Evolutionary conservation across 2,888 invertebrate species (phyloP), one percentile per base, ranked within the genome.

Genomic region (Emmelina monodactyla): DNA sequence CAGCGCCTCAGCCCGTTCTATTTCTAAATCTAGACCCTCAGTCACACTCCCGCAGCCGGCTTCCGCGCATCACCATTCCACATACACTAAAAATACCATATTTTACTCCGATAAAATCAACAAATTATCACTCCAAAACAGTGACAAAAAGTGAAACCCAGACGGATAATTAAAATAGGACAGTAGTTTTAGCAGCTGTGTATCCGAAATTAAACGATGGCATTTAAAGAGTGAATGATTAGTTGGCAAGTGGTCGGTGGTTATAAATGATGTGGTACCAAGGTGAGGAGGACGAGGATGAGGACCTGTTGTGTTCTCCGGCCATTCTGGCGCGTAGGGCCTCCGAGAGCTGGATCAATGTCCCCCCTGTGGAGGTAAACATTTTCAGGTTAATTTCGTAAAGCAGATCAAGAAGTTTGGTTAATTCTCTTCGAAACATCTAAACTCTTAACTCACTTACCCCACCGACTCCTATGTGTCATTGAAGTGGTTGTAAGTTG

Each of bases 261-360:
- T 38, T 30, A 47, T 49, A 46, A n/a, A 75, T 60, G 51, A 91
- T 89, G 90, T 90, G 91, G 88, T 89, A 88, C 62, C 86, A 87
- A 58, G 88, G 88, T 43, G 85, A 86, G 34, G 89, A 89, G 48
- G 91, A 91, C 50, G 92, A 92, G 60, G 92, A 92, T 53, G 92
- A 91, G 63, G 91, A 91, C 51, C 83, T 92, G 51, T 83, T 91
- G 84, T 92, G 88, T 78, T 92, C 92, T 54, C 93, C 93, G 45
- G 93, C 93, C 40, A 83, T 93, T 44, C 84, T 93, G 76, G 92
- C 93, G 40, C 82, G 93, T 46, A 82, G 93, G 47, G 93, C 93
- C 33, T 91, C 91, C 13, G 92, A 92, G 66, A 92, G 92, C 65
- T 93, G 93, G 92, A 93, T 93, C 51, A 89, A 90, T 55, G 88